Evolutionary conservation across 2,797 vertebrate genomes (phyloP).

Genomic region (Typhlichthys eigenmanni): DNA sequence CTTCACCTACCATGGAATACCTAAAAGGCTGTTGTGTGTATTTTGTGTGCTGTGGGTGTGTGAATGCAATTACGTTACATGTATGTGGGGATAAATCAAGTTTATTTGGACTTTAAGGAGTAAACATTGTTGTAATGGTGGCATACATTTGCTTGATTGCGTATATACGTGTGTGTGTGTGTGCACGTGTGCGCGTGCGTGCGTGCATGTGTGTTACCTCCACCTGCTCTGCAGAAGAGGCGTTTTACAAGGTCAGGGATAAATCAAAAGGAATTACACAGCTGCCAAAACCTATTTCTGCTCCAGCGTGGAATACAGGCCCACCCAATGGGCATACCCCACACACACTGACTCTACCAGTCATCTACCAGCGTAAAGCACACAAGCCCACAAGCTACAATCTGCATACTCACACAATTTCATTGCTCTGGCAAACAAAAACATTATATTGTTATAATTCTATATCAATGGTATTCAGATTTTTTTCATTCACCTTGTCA

Average conservation of each 20-base stretch:
- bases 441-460: not conserved
- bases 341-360: slow-evolving; percentile 28
- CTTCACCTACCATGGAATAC: slow-evolving; percentile 35
- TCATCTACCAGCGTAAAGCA: not conserved
- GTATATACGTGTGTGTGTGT: not conserved
- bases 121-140: not conserved
- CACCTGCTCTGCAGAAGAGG: slow-evolving; percentile 57
- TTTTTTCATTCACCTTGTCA: not conserved
- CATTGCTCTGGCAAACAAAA: not conserved
- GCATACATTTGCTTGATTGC: not conserved
- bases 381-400: not conserved
- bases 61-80: not conserved
- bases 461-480: slow-evolving; percentile 8
- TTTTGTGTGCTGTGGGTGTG: slow-evolving; percentile 4
- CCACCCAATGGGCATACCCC: slow-evolving; percentile 47
- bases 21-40: slow-evolving; percentile 1
- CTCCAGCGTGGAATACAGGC: slow-evolving; percentile 56
- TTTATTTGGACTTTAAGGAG: no score
- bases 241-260: slow-evolving; percentile 70
- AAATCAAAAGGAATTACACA: slow-evolving; percentile 81
- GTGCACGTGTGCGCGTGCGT: not conserved
- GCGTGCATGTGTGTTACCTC: slow-evolving; percentile 14
- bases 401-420: slow-evolving; percentile 4
- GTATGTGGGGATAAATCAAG: not conserved
- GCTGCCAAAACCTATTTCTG: slow-evolving; percentile 77